phyloP scores from a whole-genome alignment of 2,113 vertebrate genomes.

The Eretmochelys imbricata region DNA sequence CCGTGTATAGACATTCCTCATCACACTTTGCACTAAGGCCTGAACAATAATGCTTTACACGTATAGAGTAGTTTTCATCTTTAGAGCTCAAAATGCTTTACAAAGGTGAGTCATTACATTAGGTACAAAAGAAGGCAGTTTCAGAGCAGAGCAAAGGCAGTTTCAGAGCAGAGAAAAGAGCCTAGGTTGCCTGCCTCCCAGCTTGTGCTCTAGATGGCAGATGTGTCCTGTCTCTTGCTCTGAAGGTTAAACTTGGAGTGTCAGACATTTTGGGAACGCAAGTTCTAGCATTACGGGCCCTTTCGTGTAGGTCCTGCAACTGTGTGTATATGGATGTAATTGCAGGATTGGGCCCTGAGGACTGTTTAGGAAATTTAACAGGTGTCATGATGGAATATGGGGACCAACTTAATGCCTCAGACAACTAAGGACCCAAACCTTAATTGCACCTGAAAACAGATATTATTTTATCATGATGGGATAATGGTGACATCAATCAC shows the following conservation, averaged over 20 bases:
- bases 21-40: background rate
- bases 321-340: background rate
- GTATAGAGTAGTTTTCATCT: background rate
- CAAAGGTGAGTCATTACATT: background rate
- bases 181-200: background rate
- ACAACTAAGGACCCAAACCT: background rate
- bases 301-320: background rate
- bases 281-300: background rate
- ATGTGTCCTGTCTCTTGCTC: rapidly evolving
- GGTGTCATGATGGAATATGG: background rate
- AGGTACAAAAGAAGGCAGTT: rapidly evolving
- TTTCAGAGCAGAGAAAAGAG: background rate
- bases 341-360: background rate
- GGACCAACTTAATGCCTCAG: background rate
- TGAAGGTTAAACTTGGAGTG: background rate
- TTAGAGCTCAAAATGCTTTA: background rate
- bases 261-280: background rate
- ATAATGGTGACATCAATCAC: background rate
- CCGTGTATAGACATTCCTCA: rapidly evolving
- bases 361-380: background rate
- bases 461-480: background rate
- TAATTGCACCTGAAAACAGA: background rate
- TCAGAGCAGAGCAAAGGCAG: background rate
- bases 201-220: background rate
- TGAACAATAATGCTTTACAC: background rate